phyloP scores from a whole-genome alignment of 2,797 vertebrate species.

The Triplophysa bombifrons region DNA sequence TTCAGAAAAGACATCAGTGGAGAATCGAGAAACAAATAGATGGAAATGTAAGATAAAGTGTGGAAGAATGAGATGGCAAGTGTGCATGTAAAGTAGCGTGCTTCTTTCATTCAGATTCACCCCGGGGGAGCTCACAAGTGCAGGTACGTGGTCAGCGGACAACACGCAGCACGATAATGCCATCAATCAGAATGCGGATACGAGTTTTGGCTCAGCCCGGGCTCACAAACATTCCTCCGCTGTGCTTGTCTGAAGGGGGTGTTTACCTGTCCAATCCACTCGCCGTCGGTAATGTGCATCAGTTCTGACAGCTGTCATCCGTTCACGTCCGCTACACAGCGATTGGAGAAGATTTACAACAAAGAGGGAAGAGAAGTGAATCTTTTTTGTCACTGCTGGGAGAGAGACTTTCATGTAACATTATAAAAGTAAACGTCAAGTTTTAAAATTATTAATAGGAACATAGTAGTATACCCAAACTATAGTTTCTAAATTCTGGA shows the following conservation, averaged over 20 bases:
- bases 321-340: constrained; percentile 10
- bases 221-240: not conserved
- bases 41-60: constrained; percentile 9
- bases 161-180: constrained; percentile 41
- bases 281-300: constrained; percentile 10
- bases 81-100: not conserved
- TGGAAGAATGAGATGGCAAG: not conserved
- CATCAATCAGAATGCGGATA: constrained; percentile 52
- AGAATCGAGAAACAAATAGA: constrained; percentile 1
- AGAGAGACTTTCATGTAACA: too few species aligned
- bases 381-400: not conserved
- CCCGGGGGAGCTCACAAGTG: constrained; percentile 13
- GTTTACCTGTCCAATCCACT: constrained; percentile 30
- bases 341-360: constrained; percentile 7
- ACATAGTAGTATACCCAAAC: too few species aligned
- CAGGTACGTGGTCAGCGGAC: constrained; percentile 30
- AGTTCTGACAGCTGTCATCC: constrained; percentile 4
- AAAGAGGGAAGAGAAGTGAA: not conserved
- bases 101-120: constrained; percentile 32
- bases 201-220: constrained; percentile 16
- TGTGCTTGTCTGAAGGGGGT: constrained; percentile 20
- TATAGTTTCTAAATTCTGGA: too few species aligned
- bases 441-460: too few species aligned
- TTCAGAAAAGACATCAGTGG: not conserved
- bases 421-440: too few species aligned